Base-by-base conservation (phyloP, 2,113 vertebrate genomes). In the Eubucco bourcierii region DNA sequence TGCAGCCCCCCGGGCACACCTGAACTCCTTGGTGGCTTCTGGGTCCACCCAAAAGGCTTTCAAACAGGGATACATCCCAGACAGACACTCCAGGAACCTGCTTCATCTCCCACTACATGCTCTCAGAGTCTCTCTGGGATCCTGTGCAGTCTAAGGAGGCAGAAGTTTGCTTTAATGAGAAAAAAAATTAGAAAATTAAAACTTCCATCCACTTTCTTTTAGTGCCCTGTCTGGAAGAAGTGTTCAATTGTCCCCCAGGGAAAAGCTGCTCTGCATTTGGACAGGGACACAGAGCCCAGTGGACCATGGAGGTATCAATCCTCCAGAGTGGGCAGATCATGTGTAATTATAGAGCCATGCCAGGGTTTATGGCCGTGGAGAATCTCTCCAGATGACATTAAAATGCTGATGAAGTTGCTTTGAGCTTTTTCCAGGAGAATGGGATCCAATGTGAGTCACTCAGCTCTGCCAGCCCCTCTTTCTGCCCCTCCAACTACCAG, bases 231-330 rank as follows among this genome's bases (percentile, higher is more conserved):
- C 65, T 44, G 21, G 78, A 73, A 84, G 37, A 34, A 86, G 29
- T 33, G 58, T 74, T 75, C 47, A 78, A 60, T 58, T 76, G 12
- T 83, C 95, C 88, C 50, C 7, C 5, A 17, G 85, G 78, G 87
- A 93, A 74, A 2, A 31, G 80, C 71, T 92, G 90, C 90, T 96
- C 77, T 96, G 82, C 92, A 93, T 95, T 95, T 87, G 90, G 85
- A 94, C 82, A 72, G 91, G 80, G 92, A 91, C 79, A 66, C 37
- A 18, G 58, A 82, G 79, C 25, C 77, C 93, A 95, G 55, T 37
- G 68, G 94, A 96, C 89, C 94, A 81, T 91, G 77, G 90, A 90
- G 92, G 82, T 83, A 94, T 94, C 93, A 90, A 81, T 95, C 95
- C 95, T 97, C 87, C 71, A 68, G 71, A 95, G 89, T 77, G 85